Conservation (phyloP, 2,113 vertebrate species). For the Cisticola juncidis region DNA sequence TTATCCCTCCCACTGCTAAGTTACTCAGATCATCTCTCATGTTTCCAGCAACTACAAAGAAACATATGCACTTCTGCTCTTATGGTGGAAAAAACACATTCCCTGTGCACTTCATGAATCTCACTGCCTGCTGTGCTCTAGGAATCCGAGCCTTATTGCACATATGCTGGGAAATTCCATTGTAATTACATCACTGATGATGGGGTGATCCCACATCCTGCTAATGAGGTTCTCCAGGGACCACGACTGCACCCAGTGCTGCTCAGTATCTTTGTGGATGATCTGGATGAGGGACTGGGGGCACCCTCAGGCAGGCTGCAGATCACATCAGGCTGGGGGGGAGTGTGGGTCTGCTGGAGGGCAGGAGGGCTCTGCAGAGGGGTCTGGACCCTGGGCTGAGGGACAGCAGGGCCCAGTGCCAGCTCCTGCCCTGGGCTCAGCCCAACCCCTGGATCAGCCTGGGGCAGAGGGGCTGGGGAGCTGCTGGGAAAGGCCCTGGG, state of each 20-base stretch:
- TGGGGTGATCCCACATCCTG: too few species aligned
- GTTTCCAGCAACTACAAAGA: background rate
- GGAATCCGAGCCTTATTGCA: background rate
- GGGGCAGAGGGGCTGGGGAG: background rate
- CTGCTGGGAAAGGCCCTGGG: background rate
- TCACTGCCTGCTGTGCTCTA: background rate
- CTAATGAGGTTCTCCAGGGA: background rate
- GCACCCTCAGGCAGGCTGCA: background rate
- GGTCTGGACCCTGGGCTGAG: background rate
- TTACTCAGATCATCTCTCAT: background rate
- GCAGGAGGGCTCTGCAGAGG: background rate
- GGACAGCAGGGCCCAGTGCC: background rate
- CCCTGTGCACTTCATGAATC: background rate
- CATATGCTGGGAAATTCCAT: background rate
- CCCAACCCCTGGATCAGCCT: background rate
- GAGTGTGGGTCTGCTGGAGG: background rate
- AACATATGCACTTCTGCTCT: background rate
- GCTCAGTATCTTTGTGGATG: accelerated
- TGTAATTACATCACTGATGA: accelerated
- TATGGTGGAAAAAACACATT: background rate
- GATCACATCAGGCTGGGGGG: background rate
- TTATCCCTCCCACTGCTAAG: background rate
- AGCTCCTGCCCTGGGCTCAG: background rate
- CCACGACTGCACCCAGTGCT: background rate
- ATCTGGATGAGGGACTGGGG: accelerated